Evolutionary conservation across 1,140 invertebrate species (phyloP).

Genomic region (Ceratitis capitata): DNA sequence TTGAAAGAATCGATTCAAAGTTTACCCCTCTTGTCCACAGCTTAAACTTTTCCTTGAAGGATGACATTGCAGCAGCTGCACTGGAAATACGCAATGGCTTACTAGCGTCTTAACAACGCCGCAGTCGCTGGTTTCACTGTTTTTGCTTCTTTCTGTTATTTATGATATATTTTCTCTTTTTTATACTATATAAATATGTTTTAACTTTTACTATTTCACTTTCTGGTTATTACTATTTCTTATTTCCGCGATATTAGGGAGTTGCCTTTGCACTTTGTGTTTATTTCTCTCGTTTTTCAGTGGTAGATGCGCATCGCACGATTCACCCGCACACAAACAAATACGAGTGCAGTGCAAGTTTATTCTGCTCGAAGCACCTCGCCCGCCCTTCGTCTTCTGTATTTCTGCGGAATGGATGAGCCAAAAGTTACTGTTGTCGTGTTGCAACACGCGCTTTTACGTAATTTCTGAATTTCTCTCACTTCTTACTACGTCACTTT

Average conservation of each 20-base stretch:
- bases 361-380: not conserved
- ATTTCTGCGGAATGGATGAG: not conserved
- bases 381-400: not conserved
- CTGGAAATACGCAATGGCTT: not conserved
- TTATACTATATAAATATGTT: no score
- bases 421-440: slow-evolving; percentile 25
- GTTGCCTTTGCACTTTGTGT: slow-evolving; percentile 18
- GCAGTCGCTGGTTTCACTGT: no score
- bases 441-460: slow-evolving; percentile 34
- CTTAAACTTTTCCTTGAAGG: slow-evolving; percentile 63
- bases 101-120: not conserved
- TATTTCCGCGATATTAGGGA: slow-evolving; percentile 4
- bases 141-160: not conserved
- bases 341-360: not conserved
- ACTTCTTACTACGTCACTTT: slow-evolving; percentile 26
- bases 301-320: not conserved
- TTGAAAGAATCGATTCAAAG: slow-evolving; percentile 37
- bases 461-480: slow-evolving; percentile 35
- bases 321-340: not conserved
- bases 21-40: slow-evolving; percentile 62
- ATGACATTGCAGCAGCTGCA: slow-evolving; percentile 52
- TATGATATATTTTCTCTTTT: not conserved
- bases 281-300: not conserved
- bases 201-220: not conserved
- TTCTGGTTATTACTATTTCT: not conserved